Evolutionary conservation across 2,797 vertebrate species (phyloP), one percentile per base, ranked within the genome.

Genomic region (Aeoliscus strigatus): DNA sequence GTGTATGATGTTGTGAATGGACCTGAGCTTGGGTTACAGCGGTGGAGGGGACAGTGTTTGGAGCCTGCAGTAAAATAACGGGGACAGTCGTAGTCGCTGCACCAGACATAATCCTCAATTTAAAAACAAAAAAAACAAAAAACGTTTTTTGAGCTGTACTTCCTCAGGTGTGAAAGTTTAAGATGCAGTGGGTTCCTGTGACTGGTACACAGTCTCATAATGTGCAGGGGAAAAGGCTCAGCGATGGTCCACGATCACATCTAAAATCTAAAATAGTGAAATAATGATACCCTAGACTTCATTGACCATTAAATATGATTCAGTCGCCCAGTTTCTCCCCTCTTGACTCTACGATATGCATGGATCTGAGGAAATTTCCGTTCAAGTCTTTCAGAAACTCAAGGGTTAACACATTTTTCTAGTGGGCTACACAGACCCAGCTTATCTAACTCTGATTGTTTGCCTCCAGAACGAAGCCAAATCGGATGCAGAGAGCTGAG

Each of bases 401-500:
- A n/a, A n/a, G n/a, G n/a, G n/a, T n/a, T n/a, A n/a, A n/a, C n/a
- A n/a, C n/a, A n/a, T n/a, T n/a, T n/a, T n/a, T n/a, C n/a, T n/a
- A n/a, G n/a, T n/a, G n/a, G n/a, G n/a, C n/a, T n/a, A n/a, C n/a
- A n/a, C n/a, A n/a, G n/a, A n/a, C n/a, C n/a, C n/a, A n/a, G n/a
- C 18, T 21, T 25, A 7, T 25, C 6, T 25, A 6, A 25, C 24
- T 25, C 24, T 14, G 9, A 1, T 34, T 46, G 9, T 41, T 56
- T 35, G 16, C 41, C 39, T 15, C 29, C 81, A 94, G 95, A 90
- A 53, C 87, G 81, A 1, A 84, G 88, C 59, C 93, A 94, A 52
- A 91, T 98, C 13, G 94, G 94, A 9, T 98, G 95, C 76, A 84
- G 94, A 51, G 95, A 98, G 49, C 84, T 98, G 65, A 86, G 95